Percentiles rank a stretch among this genome's conserved stretches.
phyloP scores from a whole-genome alignment of 2,797 vertebrate species.

The Arnoldichthys spilopterus region DNA sequence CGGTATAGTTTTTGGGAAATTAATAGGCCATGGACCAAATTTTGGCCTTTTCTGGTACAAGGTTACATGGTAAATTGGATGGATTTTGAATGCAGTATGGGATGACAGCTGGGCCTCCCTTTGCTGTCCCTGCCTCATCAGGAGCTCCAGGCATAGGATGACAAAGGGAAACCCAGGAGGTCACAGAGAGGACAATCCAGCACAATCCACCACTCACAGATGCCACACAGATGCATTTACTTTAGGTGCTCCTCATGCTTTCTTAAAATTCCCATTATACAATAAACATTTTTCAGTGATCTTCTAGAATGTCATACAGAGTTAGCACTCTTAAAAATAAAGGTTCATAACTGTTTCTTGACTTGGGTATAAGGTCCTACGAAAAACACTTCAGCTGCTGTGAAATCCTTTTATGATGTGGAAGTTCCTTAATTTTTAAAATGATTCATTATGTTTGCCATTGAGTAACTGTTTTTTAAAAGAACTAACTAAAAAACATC shows the following conservation, averaged over 20 bases:
- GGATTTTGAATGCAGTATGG: conserved; percentile 50
- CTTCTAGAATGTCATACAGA: background rate
- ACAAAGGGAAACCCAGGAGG: conserved; percentile 99
- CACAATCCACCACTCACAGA: conserved; percentile 21
- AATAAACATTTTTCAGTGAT: background rate
- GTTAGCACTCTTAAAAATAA: background rate
- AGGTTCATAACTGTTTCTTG: background rate
- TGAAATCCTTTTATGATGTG: too few species aligned
- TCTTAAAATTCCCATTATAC: background rate
- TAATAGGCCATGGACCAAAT: background rate
- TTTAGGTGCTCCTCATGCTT: background rate
- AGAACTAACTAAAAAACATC: too few species aligned
- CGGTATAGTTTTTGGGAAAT: background rate
- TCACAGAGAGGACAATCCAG: conserved; percentile 73
- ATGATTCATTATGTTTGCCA: too few species aligned
- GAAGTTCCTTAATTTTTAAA: too few species aligned
- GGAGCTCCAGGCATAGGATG: conserved; percentile 98
- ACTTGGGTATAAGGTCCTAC: too few species aligned
- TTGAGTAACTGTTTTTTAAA: too few species aligned
- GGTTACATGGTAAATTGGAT: background rate
- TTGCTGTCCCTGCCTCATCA: conserved; percentile 95
- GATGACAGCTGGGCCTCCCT: conserved; percentile 95
- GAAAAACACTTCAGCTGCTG: too few species aligned
- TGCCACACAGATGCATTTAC: background rate
- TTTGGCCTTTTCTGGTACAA: background rate